These are phyloP conservation scores for Spatula versicolor DNA, from an alignment of 2,797 vertebrate genomes.

Conservation along the genomic window DNA sequence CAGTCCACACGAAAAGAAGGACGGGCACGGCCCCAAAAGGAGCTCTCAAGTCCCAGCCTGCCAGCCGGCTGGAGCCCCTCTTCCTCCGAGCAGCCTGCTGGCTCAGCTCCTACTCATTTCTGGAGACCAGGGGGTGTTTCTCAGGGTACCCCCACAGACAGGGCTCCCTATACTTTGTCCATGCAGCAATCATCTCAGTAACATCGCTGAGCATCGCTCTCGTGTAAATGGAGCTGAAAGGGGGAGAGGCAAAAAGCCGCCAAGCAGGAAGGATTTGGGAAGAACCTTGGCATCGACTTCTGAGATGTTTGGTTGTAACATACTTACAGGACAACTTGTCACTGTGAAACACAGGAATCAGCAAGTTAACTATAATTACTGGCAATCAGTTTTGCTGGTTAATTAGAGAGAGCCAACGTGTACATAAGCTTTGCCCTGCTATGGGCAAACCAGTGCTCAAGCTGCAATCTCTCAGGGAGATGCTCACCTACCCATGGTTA, in stretches of 20 bases:
- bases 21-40: accelerated
- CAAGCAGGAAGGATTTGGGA: conserved; percentile 5
- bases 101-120: neutral
- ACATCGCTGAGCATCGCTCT: neutral
- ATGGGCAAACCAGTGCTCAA: neutral
- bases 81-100: neutral
- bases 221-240: neutral
- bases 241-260: conserved; percentile 9
- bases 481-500: neutral
- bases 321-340: conserved; percentile 29
- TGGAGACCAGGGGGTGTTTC: neutral
- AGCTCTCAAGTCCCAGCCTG: accelerated
- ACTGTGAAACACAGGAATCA: conserved; percentile 1
- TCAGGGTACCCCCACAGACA: neutral
- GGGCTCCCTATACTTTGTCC: neutral
- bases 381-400: conserved; percentile 16
- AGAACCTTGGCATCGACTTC: neutral
- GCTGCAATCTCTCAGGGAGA: neutral
- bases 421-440: neutral
- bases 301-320: neutral
- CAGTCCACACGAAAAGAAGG: neutral
- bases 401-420: conserved; percentile 23
- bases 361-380: conserved; percentile 33
- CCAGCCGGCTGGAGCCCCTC: neutral
- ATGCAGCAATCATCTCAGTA: neutral